A percentile compares a stretch with the other conserved stretches of the same genome.
phyloP scores from a whole-genome alignment of 2,888 invertebrate species.

The Eupithecia centaureata region DNA sequence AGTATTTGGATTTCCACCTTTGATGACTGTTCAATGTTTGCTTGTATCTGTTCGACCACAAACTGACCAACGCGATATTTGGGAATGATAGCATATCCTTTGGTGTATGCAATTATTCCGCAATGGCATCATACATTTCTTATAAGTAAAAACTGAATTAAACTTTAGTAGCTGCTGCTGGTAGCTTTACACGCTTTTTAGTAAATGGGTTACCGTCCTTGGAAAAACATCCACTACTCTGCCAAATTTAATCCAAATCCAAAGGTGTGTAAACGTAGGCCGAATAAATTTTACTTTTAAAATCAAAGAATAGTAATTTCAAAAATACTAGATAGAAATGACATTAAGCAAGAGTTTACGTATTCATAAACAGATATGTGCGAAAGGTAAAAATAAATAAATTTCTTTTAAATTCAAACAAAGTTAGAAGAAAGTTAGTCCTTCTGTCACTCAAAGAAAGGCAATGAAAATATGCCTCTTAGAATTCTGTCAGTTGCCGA shows the following conservation, averaged over 20 bases:
- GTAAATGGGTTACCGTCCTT: too few relatives aligned
- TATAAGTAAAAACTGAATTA: neutral
- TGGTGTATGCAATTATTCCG: neutral
- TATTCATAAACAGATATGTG: neutral
- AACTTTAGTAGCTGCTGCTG: too few relatives aligned
- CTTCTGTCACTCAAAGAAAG: constrained; percentile 55
- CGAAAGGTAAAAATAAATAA: too few relatives aligned
- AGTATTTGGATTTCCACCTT: constrained; percentile 16
- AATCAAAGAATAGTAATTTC: too few relatives aligned
- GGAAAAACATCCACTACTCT: too few relatives aligned
- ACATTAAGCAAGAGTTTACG: neutral
- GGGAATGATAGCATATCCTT: neutral
- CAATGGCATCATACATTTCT: neutral
- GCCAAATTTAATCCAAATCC: too few relatives aligned
- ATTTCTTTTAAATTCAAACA: neutral
- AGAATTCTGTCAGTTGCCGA: constrained; percentile 35
- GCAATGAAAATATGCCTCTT: constrained; percentile 47
- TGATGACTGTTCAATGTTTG: constrained; percentile 12
- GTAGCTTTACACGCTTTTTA: too few relatives aligned
- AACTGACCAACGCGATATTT: constrained; percentile 10
- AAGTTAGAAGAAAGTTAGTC: neutral
- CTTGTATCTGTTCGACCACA: constrained; percentile 3
- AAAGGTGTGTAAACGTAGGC: too few relatives aligned
- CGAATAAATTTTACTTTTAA: too few relatives aligned
- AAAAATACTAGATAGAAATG: too few relatives aligned